Base-by-base conservation (phyloP, 2,797 vertebrate genomes). In the Siniperca scherzeri region DNA sequence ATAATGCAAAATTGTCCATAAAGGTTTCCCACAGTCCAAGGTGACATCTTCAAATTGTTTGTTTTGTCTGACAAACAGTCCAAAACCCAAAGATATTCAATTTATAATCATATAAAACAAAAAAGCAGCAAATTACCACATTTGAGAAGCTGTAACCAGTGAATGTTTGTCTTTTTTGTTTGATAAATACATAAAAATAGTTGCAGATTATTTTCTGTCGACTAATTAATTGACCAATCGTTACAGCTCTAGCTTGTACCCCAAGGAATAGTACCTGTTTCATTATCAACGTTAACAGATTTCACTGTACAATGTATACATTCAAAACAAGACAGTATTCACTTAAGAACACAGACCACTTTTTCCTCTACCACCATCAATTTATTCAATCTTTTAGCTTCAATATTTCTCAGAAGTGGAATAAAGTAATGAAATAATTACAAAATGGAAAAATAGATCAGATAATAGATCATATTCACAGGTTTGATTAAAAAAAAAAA, bases 341-440 rank as follows among this genome's bases (percentile, higher is more conserved):
- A 83, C 11, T 79, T 73, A 90, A 89, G 33, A 88, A 87, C 67
- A 89, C 59, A 91, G n/a, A 84, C 76, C 33, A 68, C 4, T 21
- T 74, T 81, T 81, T 94, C 89, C 92, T 95, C 92, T 93, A 94
- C 89, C 94, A 96, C 93, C 94, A 93, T 92, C 81, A 90, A 92
- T 96, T 96, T 96, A 96, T 96, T 96, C 91, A 95, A 95, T 93
- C 91, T 93, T 94, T 95, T 92, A 93, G 91, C 94, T 95, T 95
- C 90, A 91, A 70, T 81, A 89, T 87, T 93, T 94, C 89, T 93
- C 81, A 94, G 85, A 95, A 93, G 81, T 94, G 90, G 91, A 96
- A 95, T 94, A 94, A 94, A 95, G 93, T 90, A 94, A 95, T 93
- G 93, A 94, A 94, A 93, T 94, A 96, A 94, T 96, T 95, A 96